phyloP scores from a whole-genome alignment of 2,888 invertebrate genomes.

The Drosophila longiperda region DNA sequence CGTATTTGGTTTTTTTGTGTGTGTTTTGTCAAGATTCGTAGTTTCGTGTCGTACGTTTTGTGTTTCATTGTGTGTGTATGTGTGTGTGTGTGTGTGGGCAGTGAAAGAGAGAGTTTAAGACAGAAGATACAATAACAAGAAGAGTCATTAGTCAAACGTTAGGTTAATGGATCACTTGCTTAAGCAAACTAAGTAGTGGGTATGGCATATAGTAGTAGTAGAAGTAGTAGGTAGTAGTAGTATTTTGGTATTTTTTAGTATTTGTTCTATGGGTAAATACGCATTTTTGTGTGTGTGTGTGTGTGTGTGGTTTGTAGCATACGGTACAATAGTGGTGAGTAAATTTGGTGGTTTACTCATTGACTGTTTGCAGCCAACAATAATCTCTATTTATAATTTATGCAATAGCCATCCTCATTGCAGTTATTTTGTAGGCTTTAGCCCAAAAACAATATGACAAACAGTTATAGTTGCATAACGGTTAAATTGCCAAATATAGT shows the following conservation, averaged over 20 bases:
- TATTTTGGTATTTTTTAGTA: conserved; percentile 23
- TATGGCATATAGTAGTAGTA: conserved; percentile 59
- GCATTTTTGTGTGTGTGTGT: conserved; percentile 7
- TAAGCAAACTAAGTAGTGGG: conserved; percentile 63
- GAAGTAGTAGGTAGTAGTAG: conserved; percentile 34
- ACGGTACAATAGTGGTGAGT: conserved; percentile 6
- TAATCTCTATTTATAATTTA: not conserved
- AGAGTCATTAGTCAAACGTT: conserved; percentile 76
- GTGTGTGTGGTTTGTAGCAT: conserved; percentile 1
- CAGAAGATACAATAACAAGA: conserved; percentile 78
- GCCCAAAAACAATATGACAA: conserved; percentile 24
- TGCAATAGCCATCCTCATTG: conserved; percentile 1
- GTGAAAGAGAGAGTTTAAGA: conserved; percentile 77
- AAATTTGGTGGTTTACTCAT: conserved; percentile 10
- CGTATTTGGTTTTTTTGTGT: conserved; percentile 23
- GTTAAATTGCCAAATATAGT: conserved; percentile 20
- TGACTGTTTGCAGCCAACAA: conserved; percentile 7
- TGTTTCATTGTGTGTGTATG: conserved; percentile 4
- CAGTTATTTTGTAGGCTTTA: not conserved
- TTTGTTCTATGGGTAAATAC: conserved; percentile 14
- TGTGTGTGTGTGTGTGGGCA: conserved; percentile 64
- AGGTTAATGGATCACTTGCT: conserved; percentile 69
- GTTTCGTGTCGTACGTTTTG: conserved; percentile 27
- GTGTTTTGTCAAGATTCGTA: conserved; percentile 21
- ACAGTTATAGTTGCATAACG: conserved; percentile 24